Percentiles rank a stretch among this genome's conserved stretches.
Conservation (phyloP, 1,140 invertebrate species). For the Heterodera schachtii region DNA sequence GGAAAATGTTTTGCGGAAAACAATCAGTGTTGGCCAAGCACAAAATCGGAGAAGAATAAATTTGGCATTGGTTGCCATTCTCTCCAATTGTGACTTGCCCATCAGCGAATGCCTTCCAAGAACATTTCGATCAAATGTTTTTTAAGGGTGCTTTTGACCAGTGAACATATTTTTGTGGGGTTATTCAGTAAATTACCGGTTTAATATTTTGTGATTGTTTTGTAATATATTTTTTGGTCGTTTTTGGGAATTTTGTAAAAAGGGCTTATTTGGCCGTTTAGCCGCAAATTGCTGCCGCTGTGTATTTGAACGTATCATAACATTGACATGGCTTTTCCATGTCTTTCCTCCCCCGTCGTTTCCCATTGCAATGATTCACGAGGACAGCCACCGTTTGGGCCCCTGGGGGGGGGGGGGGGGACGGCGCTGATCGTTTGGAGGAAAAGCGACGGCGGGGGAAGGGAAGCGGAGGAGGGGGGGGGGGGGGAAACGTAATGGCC, state of each 20-base stretch:
- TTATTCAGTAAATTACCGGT: too few relatives aligned
- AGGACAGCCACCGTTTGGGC: background rate
- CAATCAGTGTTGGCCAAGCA: constrained; percentile 12
- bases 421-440: background rate
- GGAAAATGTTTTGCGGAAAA: background rate
- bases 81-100: constrained; percentile 21
- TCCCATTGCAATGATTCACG: background rate
- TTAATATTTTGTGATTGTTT: too few relatives aligned
- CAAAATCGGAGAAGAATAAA: background rate
- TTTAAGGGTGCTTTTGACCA: too few relatives aligned
- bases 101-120: background rate
- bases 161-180: too few relatives aligned
- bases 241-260: background rate
- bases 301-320: too few relatives aligned
- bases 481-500: background rate
- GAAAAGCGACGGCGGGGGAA: background rate
- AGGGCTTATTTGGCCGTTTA: background rate
- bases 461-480: too few relatives aligned
- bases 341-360: background rate
- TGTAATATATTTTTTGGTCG: too few relatives aligned
- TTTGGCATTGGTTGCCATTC: background rate
- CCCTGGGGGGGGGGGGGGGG: too few relatives aligned
- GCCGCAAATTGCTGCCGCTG: background rate
- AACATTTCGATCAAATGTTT: background rate
- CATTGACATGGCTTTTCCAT: background rate